Percentiles rank a stretch among this genome's conserved stretches.
These are phyloP conservation scores for Lampris incognitus DNA, from an alignment of 2,113 vertebrate genomes.

Conservation along the genomic window DNA sequence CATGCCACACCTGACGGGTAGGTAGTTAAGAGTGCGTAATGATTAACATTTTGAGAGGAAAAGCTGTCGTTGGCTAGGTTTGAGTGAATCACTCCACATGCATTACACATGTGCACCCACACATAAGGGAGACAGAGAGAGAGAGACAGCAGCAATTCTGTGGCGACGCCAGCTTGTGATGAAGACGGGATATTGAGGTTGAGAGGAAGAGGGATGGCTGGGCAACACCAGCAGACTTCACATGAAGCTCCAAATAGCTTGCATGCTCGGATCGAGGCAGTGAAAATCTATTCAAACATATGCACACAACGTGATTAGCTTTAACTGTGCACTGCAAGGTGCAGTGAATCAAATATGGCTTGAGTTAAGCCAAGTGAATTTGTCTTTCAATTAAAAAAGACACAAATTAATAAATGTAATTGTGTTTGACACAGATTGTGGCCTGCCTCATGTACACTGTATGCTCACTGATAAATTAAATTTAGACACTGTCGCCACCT, in stretches of 20 bases:
- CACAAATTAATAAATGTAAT: neutral
- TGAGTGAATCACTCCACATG: constrained; percentile 18
- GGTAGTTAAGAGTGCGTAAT: no score
- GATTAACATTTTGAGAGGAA: no score
- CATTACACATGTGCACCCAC: constrained; percentile 11
- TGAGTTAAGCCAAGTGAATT: neutral
- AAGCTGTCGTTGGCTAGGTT: constrained; percentile 14
- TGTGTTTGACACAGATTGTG: no score
- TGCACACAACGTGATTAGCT: neutral
- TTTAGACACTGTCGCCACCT: no score
- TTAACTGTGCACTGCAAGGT: neutral
- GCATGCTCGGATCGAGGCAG: neutral
- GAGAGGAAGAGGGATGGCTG: constrained; percentile 25
- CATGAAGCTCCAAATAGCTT: constrained; percentile 15
- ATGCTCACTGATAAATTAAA: neutral
- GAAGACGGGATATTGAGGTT: constrained; percentile 34
- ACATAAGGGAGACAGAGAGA: neutral
- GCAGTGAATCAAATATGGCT: neutral
- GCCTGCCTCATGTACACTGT: neutral
- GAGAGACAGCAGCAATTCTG: constrained; percentile 45
- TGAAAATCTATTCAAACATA: neutral
- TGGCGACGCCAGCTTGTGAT: constrained; percentile 19
- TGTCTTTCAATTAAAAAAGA: neutral
- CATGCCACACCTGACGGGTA: no score
- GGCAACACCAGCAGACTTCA: constrained; percentile 30